Base-by-base conservation (phyloP, 2,113 vertebrate species). In the Hemicordylus capensis region DNA sequence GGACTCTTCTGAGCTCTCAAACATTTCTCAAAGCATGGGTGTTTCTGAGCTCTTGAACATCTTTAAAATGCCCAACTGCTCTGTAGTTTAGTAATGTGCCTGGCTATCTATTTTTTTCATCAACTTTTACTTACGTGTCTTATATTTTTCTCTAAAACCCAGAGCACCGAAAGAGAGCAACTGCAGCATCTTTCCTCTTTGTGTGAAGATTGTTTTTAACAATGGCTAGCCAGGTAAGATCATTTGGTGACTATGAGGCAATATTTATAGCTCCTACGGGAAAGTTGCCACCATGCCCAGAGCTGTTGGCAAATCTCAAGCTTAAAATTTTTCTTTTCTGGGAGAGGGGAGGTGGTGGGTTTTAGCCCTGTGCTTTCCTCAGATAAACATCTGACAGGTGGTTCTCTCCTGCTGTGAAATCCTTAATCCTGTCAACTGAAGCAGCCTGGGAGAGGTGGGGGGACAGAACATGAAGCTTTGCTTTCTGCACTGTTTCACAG, bases 211-310 rank as follows among this genome's bases (percentile, higher is more conserved):
- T 73, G n/a, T 31, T 85, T 72, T 88, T 89, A 81, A 69, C 84
- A 54, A 93, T 95, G 94, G 93, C 94, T 82, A 92, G n/a, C 89
- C 94, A 90, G 94, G 94, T 95, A 95, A 95, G 94, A 93, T 89
- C 4, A 44, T 82, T 74, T 89, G 85, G 76, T 92, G 89, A 88
- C 88, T 85, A 74, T 72, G 59, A 88, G 59, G 26, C 81, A 63
- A 89, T 90, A 87, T 90, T 90, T 79, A 81, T 82, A 76, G 76
- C 54, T 83, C 92, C 89, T 90, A 6, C 83, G 66, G 28, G 87
- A 91, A 82, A 92, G 88, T 72, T 87, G 85, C 78, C 90, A 54
- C 86, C 85, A 84, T 75, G 87, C 83, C 90, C 63, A 76, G 84
- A 92, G 88, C 83, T 91, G 51, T 56, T 87, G 81, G 86, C 86